Evolutionary conservation across 2,797 vertebrate genomes (phyloP), one percentile per base, ranked within the genome.

Genomic region (Epinephelus malabaricus): DNA sequence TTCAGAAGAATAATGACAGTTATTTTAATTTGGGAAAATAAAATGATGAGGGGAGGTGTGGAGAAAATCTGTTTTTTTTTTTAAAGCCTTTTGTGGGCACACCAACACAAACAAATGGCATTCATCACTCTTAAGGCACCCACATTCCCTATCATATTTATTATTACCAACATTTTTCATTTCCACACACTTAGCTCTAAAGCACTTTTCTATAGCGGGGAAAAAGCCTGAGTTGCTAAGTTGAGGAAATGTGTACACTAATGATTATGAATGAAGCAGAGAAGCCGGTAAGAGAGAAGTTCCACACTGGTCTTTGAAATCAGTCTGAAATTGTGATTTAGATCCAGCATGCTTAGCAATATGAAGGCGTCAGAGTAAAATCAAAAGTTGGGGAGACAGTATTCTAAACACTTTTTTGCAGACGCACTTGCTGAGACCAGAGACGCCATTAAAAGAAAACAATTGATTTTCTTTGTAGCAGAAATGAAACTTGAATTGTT

Each of bases 191-290:
- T 82, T 66, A 21, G 46, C 65, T 70, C 50, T 60, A 61, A 84
- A 84, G 77, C 49, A 70, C 25, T 69, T 76, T 75, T 74, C 73
- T 60, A 53, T 38, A 46, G 59, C 61, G 51, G n/a, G 46, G 58
- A 46, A 23, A 74, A 69, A 50, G 56, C 62, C 47, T 3, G 53
- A 76, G 58, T 25, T 71, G 75, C 71, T 71, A 83, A 75, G 61
- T 69, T 68, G 68, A 61, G 50, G 56, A 73, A 70, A 84, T 86
- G 68, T 85, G 79, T 0, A 19, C 40, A 2, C 49, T 84, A 89
- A 90, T 79, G 78, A 87, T 90, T 83, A 88, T 87, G 59, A 92
- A 91, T 85, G 82, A 85, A 69, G 58, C 50, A 3, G 25, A 70
- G 51, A 82, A 6, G 40, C 67, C 62, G 61, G 45, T 72, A 78